Percentiles rank a stretch among this genome's conserved stretches.
These are phyloP conservation scores for Meiosimyza platycephala DNA, from an alignment of 2,888 invertebrate genomes.

Conservation along the genomic window DNA sequence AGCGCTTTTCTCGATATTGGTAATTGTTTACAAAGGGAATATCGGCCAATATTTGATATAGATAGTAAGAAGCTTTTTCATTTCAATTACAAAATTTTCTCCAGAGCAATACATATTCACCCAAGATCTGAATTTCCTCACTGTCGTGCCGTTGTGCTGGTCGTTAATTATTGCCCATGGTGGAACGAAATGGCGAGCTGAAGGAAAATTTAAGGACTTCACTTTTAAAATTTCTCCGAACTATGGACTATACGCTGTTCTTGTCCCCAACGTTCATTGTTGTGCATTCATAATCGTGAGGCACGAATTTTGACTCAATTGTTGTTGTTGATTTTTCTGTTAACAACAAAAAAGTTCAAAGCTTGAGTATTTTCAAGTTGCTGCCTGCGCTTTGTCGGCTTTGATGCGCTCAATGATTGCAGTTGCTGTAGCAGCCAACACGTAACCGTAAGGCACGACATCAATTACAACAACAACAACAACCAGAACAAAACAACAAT, in stretches of 20 bases:
- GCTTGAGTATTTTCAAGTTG: constrained; percentile 9
- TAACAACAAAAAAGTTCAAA: not conserved
- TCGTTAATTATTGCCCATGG: too few species aligned
- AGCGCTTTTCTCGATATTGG: too few species aligned
- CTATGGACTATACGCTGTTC: not conserved
- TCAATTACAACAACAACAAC: constrained; percentile 28
- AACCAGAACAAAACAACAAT: constrained; percentile 23
- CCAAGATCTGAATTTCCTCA: too few species aligned
- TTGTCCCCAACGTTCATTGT: constrained; percentile 26
- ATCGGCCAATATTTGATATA: too few species aligned
- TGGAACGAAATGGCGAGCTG: too few species aligned
- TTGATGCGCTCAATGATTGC: not conserved
- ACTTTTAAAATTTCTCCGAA: not conserved
- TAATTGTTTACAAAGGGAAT: too few species aligned
- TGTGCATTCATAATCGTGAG: constrained; percentile 50
- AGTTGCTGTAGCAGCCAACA: not conserved
- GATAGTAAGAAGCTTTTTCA: too few species aligned
- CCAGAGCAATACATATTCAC: too few species aligned
- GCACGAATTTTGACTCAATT: constrained; percentile 59
- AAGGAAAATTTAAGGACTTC: not conserved
- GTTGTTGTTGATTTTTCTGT: constrained; percentile 45
- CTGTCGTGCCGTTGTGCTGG: too few species aligned
- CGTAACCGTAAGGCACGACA: constrained; percentile 30
- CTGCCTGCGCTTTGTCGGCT: constrained; percentile 30
- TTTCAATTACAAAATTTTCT: too few species aligned